Base-by-base conservation (phyloP, 2,113 vertebrate species). In the Amia ocellicauda region DNA sequence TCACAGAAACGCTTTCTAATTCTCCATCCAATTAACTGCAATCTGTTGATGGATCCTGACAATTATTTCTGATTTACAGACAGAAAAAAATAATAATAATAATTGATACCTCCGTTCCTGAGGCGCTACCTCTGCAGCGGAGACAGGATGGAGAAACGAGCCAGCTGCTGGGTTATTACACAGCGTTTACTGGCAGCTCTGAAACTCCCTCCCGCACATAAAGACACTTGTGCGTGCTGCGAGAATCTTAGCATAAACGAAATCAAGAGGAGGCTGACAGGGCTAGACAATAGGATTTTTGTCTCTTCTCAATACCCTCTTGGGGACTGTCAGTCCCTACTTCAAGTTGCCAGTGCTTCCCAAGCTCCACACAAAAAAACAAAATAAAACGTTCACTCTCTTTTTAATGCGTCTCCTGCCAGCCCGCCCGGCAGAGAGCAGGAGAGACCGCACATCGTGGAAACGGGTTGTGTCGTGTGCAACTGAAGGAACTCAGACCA, bases 11-110 rank as follows among this genome's bases (percentile, higher is more conserved):
- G 82, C 36, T 85, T 83, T 66, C 84, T 88, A 86, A 88, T 84
- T 88, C 89, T 89, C 87, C 81, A 85, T 85, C 87, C 85, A 90
- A 90, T 90, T 90, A 90, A 74, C 78, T 74, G 77, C 84, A 89
- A 89, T 90, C 86, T 90, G 78, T 86, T 90, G 85, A 87, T 88
- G 84, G 85, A 84, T 84, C 80, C 83, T 79, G 86, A 88, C 77
- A 83, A 90, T 89, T 89, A 87, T 84, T 87, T 90, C 84, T 87
- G 84, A 89, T 87, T 89, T 87, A 47, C 43, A 14, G 45, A 31
- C 16, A 19, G 20, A 53, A 19, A 16, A 36, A 47, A 51, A 36
- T 61, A 26, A 50, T 7, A 36, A 40, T 8, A 3, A n/a, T 7
- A 8, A 13, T 47, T 47, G 10, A 8, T 16, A 47, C 3, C 43